Evolutionary conservation across 2,888 invertebrate genomes (phyloP).

Genomic region (Blomia tropicalis): DNA sequence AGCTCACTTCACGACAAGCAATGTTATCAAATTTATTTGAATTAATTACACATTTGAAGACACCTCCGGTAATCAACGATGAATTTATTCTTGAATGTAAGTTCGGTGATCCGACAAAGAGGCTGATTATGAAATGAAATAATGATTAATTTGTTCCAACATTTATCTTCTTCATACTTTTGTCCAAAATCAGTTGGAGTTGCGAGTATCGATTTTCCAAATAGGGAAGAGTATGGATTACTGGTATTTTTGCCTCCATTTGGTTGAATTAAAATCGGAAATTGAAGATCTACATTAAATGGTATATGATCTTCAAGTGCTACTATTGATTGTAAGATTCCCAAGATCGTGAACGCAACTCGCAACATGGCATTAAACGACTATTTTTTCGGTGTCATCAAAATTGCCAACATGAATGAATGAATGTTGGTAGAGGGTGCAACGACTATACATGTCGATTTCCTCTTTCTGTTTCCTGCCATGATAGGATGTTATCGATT

Average conservation of each 20-base stretch:
- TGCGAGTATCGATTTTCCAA: neutral
- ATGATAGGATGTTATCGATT: too few species aligned
- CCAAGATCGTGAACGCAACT: too few species aligned
- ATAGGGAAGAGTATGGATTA: neutral
- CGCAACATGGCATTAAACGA: too few species aligned
- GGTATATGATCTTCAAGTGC: neutral
- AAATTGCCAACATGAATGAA: too few species aligned
- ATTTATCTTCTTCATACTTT: too few species aligned
- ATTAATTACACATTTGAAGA: neutral
- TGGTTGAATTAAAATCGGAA: neutral
- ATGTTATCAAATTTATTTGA: neutral
- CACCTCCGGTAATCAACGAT: neutral
- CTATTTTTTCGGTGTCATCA: too few species aligned
- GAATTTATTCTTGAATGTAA: neutral
- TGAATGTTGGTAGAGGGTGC: too few species aligned
- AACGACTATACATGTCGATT: too few species aligned
- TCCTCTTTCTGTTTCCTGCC: too few species aligned
- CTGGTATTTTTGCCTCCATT: neutral
- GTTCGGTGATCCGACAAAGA: neutral
- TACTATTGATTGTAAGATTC: too few species aligned
- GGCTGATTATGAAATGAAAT: neutral
- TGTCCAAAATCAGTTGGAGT: too few species aligned
- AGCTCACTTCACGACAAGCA: neutral
- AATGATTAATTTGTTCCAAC: too few species aligned
- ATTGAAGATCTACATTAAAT: conserved; percentile 8